Percentiles rank a stretch among this genome's conserved stretches.
These are phyloP conservation scores for Catharus bicknelli DNA, from an alignment of 2,113 vertebrate species.

Conservation along the genomic window DNA sequence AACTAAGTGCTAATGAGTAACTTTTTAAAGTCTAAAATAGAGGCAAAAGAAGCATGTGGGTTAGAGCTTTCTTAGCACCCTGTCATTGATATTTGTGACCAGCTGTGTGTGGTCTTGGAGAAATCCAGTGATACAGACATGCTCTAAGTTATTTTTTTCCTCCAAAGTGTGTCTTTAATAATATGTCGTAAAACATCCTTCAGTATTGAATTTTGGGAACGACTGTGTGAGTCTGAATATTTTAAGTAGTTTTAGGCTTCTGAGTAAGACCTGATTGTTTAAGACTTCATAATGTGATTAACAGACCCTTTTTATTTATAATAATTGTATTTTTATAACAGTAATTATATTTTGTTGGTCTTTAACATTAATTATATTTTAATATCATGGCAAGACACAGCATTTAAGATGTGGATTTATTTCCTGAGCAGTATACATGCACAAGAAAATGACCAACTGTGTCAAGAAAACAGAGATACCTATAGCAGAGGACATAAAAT, in stretches of 20 bases:
- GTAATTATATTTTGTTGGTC: background rate
- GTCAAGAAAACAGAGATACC: background rate
- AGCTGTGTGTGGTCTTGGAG: background rate
- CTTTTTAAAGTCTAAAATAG: background rate
- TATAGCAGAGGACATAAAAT: background rate
- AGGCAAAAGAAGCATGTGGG: background rate
- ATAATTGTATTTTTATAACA: background rate
- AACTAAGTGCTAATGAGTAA: background rate
- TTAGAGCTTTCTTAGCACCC: background rate
- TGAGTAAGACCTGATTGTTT: background rate
- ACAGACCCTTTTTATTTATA: background rate
- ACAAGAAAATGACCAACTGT: background rate
- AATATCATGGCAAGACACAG: background rate
- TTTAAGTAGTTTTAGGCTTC: background rate
- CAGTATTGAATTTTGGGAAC: background rate
- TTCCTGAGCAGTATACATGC: background rate
- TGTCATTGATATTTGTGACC: background rate
- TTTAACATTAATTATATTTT: background rate
- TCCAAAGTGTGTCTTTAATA: background rate
- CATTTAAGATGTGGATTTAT: background rate
- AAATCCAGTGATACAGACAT: background rate
- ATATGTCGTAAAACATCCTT: background rate
- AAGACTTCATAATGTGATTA: background rate
- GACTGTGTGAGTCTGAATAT: background rate
- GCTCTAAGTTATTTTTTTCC: background rate